These are phyloP conservation scores for Spea hammondii DNA, from an alignment of 2,797 vertebrate species.

Conservation along the genomic window DNA sequence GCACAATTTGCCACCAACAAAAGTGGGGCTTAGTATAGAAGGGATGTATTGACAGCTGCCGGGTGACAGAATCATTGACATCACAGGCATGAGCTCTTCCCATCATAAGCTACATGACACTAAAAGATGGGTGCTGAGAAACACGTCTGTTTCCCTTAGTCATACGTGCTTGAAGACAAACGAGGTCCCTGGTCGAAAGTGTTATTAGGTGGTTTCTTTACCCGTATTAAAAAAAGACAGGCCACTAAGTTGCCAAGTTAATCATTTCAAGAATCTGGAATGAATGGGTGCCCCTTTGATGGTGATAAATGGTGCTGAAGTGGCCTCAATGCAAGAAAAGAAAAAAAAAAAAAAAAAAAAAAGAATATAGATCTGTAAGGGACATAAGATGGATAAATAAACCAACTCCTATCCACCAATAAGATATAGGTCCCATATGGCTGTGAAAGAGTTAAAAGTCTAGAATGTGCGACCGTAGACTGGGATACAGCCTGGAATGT, in stretches of 20 bases:
- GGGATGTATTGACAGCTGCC: not conserved
- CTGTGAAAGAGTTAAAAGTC: slow-evolving; percentile 26
- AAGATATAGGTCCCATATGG: not conserved
- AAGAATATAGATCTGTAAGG: not conserved
- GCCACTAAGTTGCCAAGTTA: too few relatives aligned
- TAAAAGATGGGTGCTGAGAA: too few relatives aligned
- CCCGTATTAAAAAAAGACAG: too few relatives aligned
- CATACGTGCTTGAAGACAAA: too few relatives aligned
- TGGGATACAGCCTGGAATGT: slow-evolving; percentile 43
- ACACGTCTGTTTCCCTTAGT: too few relatives aligned
- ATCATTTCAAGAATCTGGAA: too few relatives aligned
- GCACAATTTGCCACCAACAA: slow-evolving; percentile 3
- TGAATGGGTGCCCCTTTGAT: too few relatives aligned
- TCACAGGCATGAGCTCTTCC: not conserved
- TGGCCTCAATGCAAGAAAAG: too few relatives aligned
- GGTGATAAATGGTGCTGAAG: too few relatives aligned
- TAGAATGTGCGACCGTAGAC: slow-evolving; percentile 34
- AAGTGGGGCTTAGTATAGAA: not conserved
- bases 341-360: not conserved
- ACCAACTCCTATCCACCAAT: not conserved
- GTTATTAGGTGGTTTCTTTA: too few relatives aligned
- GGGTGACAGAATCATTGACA: not conserved
- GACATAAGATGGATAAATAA: not conserved
- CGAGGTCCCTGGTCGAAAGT: too few relatives aligned
- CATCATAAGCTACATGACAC: too few relatives aligned